Base-by-base conservation (phyloP, 2,113 vertebrate genomes). In the Orcinus orca region DNA sequence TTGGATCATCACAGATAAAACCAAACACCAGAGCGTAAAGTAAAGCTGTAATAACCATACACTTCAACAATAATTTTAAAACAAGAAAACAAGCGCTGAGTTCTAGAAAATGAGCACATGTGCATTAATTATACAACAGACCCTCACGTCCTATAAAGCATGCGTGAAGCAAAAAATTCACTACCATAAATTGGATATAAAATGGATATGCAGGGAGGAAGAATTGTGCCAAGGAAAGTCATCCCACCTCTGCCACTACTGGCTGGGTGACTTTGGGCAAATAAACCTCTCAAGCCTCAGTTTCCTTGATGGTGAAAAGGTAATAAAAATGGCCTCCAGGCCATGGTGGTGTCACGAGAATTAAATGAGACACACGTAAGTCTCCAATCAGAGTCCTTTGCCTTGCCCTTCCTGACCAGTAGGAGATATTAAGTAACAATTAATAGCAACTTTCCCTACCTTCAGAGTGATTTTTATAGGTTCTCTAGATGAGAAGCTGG, bases 1-100 rank as follows among this genome's bases (percentile, higher is more conserved):
- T 18, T 1, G 2, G 63, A 62, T 71, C 33, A 87, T 70, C 74
- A 68, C 53, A 87, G 80, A 60, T 14, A 44, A 1, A 76, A 44
- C 70, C 44, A 21, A 44, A 38, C 26, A 71, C 21, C 25, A 47
- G 86, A 25, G 71, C 25, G 47, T 65, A 89, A 82, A 82, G 73
- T 29, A 8, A 95, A 79, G 41, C 41, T 13, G 23, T 68, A 84
- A 81, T 85, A 94, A 81, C 70, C 83, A 41, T 88, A 76, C 88
- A 89, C 77, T 15, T 62, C 3, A 1, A 41, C 13, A 26, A n/a
- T 67, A 50, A 90, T 80, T 95, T 84, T 73, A 84, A 74, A 88
- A 50, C 23, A 50, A 68, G 84, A 70, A 88, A 87, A 76, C 84
- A 90, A 92, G 93, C 18, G 60, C 90, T 62, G 94, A 80, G 90